Conservation (phyloP, 2,113 vertebrate genomes). For the Pygoscelis adeliae region DNA sequence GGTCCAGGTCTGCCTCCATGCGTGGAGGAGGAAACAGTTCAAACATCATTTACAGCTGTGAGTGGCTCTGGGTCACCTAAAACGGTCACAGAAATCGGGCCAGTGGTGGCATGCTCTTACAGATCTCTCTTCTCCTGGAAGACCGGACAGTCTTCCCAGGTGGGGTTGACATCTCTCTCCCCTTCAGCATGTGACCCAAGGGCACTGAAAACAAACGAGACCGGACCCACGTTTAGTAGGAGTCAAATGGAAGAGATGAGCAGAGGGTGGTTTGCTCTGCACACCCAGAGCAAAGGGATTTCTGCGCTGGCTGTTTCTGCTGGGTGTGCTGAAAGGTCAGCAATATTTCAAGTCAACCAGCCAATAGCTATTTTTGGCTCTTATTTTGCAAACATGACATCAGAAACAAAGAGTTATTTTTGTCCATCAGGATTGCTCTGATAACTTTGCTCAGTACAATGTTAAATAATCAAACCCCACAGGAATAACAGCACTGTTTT, state of each 20-base stretch:
- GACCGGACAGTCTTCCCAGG: background rate
- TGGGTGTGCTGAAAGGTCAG: constrained; percentile 50
- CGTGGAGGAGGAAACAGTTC: background rate
- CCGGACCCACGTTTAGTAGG: background rate
- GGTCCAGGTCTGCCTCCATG: background rate
- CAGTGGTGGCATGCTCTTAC: background rate
- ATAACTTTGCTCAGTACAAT: constrained; percentile 59
- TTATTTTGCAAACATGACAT: constrained; percentile 23
- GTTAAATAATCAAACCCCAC: constrained; percentile 65
- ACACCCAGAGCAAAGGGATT: background rate
- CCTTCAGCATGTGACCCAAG: background rate
- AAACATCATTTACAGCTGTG: background rate
- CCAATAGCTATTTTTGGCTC: constrained; percentile 57
- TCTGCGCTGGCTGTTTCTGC: background rate
- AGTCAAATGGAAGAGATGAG: background rate
- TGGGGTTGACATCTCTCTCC: background rate
- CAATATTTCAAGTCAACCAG: constrained; percentile 12
- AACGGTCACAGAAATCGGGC: background rate
- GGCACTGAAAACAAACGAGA: background rate
- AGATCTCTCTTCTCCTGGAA: background rate
- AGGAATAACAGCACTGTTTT: constrained; percentile 32
- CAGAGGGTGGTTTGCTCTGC: background rate
- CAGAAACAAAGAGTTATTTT: constrained; percentile 68
- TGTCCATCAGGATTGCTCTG: constrained; percentile 21
- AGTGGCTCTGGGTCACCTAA: background rate